Conservation (phyloP, 2,888 invertebrate species). For the Aelia acuminata region DNA sequence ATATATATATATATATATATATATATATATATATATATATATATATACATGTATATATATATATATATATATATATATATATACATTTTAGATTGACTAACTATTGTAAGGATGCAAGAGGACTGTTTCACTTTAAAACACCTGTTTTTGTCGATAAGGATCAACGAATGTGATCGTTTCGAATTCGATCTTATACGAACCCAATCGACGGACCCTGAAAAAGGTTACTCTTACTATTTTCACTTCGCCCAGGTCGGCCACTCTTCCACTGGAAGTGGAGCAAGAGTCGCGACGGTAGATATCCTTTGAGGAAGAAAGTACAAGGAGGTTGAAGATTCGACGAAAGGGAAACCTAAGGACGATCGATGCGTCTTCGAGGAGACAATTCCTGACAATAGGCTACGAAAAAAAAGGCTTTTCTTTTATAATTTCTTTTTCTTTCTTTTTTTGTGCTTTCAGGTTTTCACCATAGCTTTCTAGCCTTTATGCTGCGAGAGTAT, state of each 20-base stretch:
- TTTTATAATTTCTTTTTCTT: neutral
- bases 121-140: neutral
- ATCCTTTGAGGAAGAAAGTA: neutral
- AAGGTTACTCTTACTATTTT: neutral
- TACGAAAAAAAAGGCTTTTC: neutral
- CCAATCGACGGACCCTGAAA: neutral
- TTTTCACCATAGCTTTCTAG: constrained; percentile 1
- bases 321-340: neutral
- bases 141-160: neutral
- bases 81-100: too few species aligned
- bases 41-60: too few species aligned
- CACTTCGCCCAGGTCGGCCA: neutral
- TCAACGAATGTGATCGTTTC: constrained; percentile 14
- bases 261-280: neutral
- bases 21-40: too few species aligned
- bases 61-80: too few species aligned
- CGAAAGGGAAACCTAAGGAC: constrained; percentile 1
- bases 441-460: neutral
- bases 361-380: neutral
- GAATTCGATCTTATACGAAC: constrained; percentile 6
- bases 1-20: too few species aligned
- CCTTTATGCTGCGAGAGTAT: neutral
- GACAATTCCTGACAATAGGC: neutral
- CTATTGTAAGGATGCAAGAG: neutral
- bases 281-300: neutral